Evolutionary conservation across 2,888 invertebrate genomes (phyloP), one percentile per base, ranked within the genome.

Genomic region (Caenorhabditis doughertyi): DNA sequence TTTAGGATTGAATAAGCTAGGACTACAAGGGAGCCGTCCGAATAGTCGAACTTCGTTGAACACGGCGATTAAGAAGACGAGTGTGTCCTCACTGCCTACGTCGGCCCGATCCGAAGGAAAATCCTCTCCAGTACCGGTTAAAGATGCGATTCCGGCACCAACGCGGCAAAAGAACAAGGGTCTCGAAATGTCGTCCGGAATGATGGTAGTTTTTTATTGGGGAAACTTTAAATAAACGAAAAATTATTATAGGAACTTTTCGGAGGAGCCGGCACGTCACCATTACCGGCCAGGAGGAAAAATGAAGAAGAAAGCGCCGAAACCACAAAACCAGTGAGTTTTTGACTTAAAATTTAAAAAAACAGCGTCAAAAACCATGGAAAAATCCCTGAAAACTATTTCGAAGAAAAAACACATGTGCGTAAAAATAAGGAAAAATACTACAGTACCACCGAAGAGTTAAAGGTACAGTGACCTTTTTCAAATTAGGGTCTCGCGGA

Each of bases 41-140:
- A 68, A 53, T 16, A 73, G 60, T 35, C 67, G 60, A 42, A 62
- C 27, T 29, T 47, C 79, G 23, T 13, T 60, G 27, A 60, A 39
- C 16, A 42, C 60, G 32, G 58, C 47, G 27, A 51, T 51, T n/a
- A 80, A 80, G 18, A 72, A 72, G 60, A 65, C 65, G 44, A 64
- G 70, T 74, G 68, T 74, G 44, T 72, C 77, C 55, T 84, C 81
- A 21, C 67, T 70, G 77, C 82, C 83, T 27, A 79, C 84, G 49
- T 87, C 87, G 49, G 77, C 81, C 67, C 81, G 87, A 67, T 85
- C 85, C 44, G 84, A 84, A 76, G 74, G 74, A 73, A 87, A 87
- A 85, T 87, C 87, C 83, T 87, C 87, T 83, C 87, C 85, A 23
- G 60, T 85, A 35, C 86, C 86, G 8, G 73, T 84, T 9, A 81